Base-by-base conservation (phyloP, 2,797 vertebrate genomes). In the Oreonectes daqikongensis region DNA sequence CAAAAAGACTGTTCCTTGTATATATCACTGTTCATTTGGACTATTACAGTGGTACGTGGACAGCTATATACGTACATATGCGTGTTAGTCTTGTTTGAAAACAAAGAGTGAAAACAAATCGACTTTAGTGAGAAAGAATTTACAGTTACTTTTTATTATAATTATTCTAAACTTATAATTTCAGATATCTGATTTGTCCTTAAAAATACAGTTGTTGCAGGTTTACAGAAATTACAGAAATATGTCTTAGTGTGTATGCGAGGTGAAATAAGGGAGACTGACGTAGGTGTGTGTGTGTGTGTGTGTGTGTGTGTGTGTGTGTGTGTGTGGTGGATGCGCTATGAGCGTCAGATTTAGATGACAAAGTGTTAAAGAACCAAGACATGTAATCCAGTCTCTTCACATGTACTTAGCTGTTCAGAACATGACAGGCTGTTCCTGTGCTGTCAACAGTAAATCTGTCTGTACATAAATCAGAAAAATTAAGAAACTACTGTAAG, bases 371-470 rank as follows among this genome's bases (percentile, higher is more conserved):
- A 90, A 85, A 84, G 53, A 84, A 79, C 78, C 77, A 85, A 68
- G 67, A 79, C 83, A 83, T 86, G 65, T 57, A 81, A 69, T 81
- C 70, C 80, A 88, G 89, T 89, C 87, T 88, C 80, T 74, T 86
- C 81, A 76, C 85, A 87, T 91, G 90, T 85, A 79, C 79, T 90
- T 85, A 89, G 82, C 84, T 82, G 68, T 65, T 32, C 42, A 85
- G 77, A 86, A 81, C 68, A 79, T 79, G 81, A 80, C 81, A 82
- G 65, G 65, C 61, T 81, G 83, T 80, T 83, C 50, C 50, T 79
- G 79, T 74, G 72, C 80, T 77, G 55, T 69, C 61, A 59, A 48
- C 87, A 81, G 88, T 87, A 84, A 89, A 90, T 91, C 88, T 86
- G 84, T 84, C 90, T 88, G 90, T 57, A 75, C 42, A 75, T 60